Percentiles rank a stretch among this genome's conserved stretches.
Evolutionary conservation across 2,113 vertebrate species (phyloP).

Genomic region (Muntiacus muntjak): DNA sequence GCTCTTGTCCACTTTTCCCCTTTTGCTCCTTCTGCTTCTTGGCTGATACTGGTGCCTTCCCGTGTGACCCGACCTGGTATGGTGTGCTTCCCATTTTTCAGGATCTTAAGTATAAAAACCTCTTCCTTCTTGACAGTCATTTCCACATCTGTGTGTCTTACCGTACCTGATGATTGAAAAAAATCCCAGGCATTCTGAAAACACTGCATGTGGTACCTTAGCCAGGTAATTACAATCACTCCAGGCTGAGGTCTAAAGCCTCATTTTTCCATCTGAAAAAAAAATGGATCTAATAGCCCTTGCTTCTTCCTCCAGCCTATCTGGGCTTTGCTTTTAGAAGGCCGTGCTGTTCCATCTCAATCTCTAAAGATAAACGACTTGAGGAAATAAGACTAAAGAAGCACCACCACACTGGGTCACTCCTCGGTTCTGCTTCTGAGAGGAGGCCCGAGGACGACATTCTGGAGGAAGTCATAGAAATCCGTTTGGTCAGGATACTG

Average conservation of each 20-base stretch:
- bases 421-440: not conserved
- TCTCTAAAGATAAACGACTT: not conserved
- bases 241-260: not conserved
- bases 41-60: too few species aligned
- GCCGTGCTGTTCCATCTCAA: not conserved
- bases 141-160: not conserved
- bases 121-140: not conserved
- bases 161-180: not conserved
- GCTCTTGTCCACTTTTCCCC: not conserved
- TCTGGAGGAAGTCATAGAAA: not conserved
- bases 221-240: not conserved
- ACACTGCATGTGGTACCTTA: not conserved
- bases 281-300: not conserved
- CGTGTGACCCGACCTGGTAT: accelerated
- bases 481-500: not conserved
- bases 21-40: not conserved
- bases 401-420: not conserved
- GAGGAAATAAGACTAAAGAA: not conserved
- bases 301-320: not conserved
- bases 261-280: not conserved
- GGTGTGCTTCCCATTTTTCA: not conserved
- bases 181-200: not conserved
- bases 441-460: not conserved
- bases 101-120: not conserved
- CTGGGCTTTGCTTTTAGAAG: not conserved